Base-by-base conservation (phyloP, 2,888 invertebrate genomes). In the Lasioglossum villosulum region DNA sequence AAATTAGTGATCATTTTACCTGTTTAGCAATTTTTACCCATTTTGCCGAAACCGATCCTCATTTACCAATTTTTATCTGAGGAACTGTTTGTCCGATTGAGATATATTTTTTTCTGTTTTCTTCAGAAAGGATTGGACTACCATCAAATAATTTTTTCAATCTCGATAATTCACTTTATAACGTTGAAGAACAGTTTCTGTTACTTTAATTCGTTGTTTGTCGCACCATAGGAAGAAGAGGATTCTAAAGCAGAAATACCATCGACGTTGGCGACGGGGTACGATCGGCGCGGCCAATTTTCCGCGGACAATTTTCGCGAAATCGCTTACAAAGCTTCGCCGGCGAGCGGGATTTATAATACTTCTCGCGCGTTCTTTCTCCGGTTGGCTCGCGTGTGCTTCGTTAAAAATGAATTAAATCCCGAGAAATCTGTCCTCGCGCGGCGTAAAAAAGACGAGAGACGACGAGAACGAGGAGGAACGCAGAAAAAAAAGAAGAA, bases 401-500 rank as follows among this genome's bases (percentile, higher is more conserved):
- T 66, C 75, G 83, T 68, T 75, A 45, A 76, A 56, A 76, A 82
- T 76, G 83, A 83, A 83, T 83, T 83, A 83, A 72, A 45, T 56
- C 56, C n/a, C 56, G n/a, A 8, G n/a, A 34, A n/a, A 14, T 72
- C 83, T 30, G 30, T 16, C n/a, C 23, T 6, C 27, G 45, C 8
- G 66, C 59, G 59, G 14, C 59, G 59, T 63, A 30, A 63, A 63
- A 63, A 27, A 59, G 48, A 27, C 14, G n/a, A 59, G 30, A 16
- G 63, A 8, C 27, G 63, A 63, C 5, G 30, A 30, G 16, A 0
- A 1, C 12, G 27, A 59, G 27, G 59, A 27, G 59, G 14, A 27
- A 14, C 5, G 27, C 16, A 5, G 59, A 16, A 5, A 30, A 63
- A 63, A 27, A 6, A 6, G 23, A 19, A 19, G 34, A 34, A 19